Conservation (phyloP, 2,113 vertebrate genomes). For the Physeter macrocephalus region DNA sequence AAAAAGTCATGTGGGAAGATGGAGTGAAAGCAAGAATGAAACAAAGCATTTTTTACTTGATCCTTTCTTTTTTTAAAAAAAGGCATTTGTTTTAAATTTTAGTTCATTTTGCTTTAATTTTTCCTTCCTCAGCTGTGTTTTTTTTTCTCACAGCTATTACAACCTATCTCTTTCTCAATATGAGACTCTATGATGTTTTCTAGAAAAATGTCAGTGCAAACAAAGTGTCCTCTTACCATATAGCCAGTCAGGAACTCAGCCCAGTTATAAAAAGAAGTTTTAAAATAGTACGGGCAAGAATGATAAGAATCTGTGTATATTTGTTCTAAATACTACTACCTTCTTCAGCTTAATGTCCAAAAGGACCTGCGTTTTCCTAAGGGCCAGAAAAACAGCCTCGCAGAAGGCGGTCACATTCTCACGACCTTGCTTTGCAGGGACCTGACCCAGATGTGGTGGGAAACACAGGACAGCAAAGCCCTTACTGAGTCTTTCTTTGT, state of each 20-base stretch:
- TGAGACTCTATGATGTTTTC: neutral
- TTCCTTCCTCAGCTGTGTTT: neutral
- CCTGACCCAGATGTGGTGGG: neutral
- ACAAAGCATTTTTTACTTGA: neutral
- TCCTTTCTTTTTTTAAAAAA: neutral
- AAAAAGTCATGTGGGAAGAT: neutral
- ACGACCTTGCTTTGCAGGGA: neutral
- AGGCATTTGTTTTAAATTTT: slow-evolving; percentile 8
- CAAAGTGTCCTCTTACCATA: neutral
- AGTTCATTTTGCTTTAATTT: slow-evolving; percentile 30
- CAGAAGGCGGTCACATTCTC: neutral
- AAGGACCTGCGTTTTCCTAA: neutral
- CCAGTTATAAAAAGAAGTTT: neutral
- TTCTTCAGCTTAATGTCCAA: neutral
- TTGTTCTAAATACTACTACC: neutral
- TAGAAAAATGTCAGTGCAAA: neutral
- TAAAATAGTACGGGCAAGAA: neutral
- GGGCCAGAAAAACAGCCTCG: neutral
- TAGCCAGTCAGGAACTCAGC: neutral
- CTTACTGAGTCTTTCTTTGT: neutral
- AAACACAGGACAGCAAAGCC: neutral
- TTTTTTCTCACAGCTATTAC: neutral
- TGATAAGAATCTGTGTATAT: neutral
- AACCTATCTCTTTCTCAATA: neutral
- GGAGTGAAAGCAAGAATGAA: neutral